Base-by-base conservation (phyloP, 2,113 vertebrate species). In the Synchiropus splendidus region DNA sequence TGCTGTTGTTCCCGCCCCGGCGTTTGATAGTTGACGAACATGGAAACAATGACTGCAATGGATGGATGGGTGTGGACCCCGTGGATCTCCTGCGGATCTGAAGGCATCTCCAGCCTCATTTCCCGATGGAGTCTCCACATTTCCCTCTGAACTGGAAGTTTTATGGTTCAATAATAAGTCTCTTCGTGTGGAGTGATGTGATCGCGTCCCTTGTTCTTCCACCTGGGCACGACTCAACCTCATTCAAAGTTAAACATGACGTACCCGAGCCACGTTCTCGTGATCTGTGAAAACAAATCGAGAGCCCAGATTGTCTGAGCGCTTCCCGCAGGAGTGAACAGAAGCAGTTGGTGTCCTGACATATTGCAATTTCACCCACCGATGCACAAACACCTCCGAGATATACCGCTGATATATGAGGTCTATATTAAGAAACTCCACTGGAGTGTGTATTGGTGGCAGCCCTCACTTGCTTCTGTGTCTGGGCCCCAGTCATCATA, bases 51-150 rank as follows among this genome's bases (percentile, higher is more conserved):
- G 80, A 76, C 70, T 68, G 75, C 65, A 36, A 47, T 51, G 59
- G 70, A 66, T 68, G 57, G 52, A 65, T 69, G 77, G 80, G 78
- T 79, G 80, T 78, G 78, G 76, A 81, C 77, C 64, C 59, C 68
- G 54, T 45, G 70, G 44, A 31, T 63, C 41, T 42, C 3, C 15
- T 47, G 61, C 55, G 50, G 67, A 58, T 57, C 52, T 14, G 41
- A 18, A 51, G 10, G 17, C 57, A 52, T 45, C 54, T 36, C 65
- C 34, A 45, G 45, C n/a, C 46, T 10, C 13, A 2, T 35, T 35
- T 35, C 12, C 10, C 12, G 12, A 10, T 1, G 8, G 13, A 10
- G 8, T 12, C 14, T 13, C 9, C 21, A 30, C 21, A 14, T 31
- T 42, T 27, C 12, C 21, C 12, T 31, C n/a, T n/a, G n/a, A n/a